These are phyloP conservation scores for Sinocyclocheilus rhinocerous DNA, from an alignment of 2,113 vertebrate genomes.

Conservation along the genomic window DNA sequence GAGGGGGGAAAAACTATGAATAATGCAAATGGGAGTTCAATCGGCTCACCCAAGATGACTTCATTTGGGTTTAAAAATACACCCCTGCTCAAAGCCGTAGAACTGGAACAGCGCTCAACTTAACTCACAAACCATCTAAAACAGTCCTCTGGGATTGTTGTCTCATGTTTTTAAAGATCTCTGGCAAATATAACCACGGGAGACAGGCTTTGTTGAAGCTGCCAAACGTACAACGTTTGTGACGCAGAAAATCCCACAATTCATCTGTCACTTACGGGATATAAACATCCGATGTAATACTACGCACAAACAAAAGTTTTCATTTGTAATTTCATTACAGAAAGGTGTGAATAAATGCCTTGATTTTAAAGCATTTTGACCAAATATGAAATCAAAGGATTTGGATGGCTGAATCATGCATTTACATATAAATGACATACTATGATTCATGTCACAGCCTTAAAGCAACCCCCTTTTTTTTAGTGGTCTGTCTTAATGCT, in stretches of 20 bases:
- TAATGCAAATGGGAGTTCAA: slow-evolving; percentile 19
- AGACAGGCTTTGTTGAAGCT: slow-evolving; percentile 6
- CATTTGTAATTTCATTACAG: background rate
- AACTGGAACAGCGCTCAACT: slow-evolving; percentile 12
- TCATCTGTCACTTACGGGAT: background rate
- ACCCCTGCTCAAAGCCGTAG: background rate
- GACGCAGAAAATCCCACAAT: slow-evolving; percentile 13
- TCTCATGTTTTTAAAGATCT: background rate
- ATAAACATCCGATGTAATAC: background rate
- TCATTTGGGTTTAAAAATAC: slow-evolving; percentile 35
- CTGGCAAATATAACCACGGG: background rate
- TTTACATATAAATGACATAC: background rate
- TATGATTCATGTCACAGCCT: background rate
- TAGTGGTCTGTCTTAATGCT: background rate
- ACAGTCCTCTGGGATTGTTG: background rate
- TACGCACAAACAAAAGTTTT: background rate
- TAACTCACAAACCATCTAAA: background rate
- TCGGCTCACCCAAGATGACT: slow-evolving; percentile 14
- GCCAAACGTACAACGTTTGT: background rate
- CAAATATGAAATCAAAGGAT: background rate
- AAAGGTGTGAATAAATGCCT: background rate
- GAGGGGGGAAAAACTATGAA: background rate
- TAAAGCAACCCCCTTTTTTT: background rate
- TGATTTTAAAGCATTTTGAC: background rate
- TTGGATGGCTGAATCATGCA: background rate